Base-by-base conservation (phyloP, 2,113 vertebrate genomes). In the Tragelaphus buxtoni region DNA sequence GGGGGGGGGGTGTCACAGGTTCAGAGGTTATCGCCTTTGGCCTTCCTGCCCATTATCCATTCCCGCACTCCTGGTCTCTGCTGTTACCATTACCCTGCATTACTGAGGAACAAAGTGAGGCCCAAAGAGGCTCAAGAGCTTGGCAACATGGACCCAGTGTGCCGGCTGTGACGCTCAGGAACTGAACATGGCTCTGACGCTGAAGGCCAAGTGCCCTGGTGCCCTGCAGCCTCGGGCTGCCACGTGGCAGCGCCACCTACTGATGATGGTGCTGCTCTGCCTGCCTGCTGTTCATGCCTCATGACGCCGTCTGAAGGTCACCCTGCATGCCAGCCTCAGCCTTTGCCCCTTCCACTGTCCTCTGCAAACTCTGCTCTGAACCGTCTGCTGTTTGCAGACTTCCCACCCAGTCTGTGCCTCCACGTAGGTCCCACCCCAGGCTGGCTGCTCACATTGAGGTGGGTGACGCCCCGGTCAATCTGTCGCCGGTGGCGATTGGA, bases 401-500 rank as follows among this genome's bases (percentile, higher is more conserved):
- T 81, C 53, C 74, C 9, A 35, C 51, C 32, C 1, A 18, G 13
- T 22, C 30, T 20, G 17, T n/a, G 30, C 22, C 80, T 65, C 9
- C 26, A 51, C 0, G 17, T 0, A 22, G 45, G 13, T 3, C 0
- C 0, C 26, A 58, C 9, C 47, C 9, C 5, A n/a, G 0, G 1
- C 1, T 0, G 4, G 13, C 28, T 14, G 42, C 98, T 97, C 89
- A 99, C 99, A 47, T 99, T 99, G 65, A 99, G 99, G 98, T 99
- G 99, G 84, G 98, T 99, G 98, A 99, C 99, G 0, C 99, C 98
- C 0, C 99, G 98, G 2, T 99, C 99, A 0, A 99, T 99, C 98
- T 99, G 99, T 1, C 99, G 98, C 42, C 99, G 98, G 97, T 99
- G 99, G 39, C 99, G 99, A 97, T 99, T 99, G 95, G 99, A 99